Evolutionary conservation across 2,888 invertebrate genomes (phyloP), one percentile per base, ranked within the genome.

Genomic region (Tipula confusa): DNA sequence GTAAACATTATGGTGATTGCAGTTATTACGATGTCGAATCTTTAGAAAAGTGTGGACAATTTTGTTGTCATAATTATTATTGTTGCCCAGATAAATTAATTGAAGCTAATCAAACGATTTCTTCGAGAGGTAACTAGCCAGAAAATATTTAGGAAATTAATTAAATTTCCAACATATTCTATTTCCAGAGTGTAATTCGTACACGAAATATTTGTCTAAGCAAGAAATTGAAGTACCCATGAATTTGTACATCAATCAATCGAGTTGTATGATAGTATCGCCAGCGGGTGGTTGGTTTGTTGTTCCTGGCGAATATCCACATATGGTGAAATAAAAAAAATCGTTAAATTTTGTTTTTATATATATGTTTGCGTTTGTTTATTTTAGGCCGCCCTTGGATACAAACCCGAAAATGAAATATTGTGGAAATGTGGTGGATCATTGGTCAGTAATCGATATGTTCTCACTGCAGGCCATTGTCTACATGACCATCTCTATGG

Each of bases 371-470:
- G n/a, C n/a, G 18, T 9, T 64, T 2, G 0, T 3, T 2, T 9
- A 24, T 2, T 18, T 64, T 24, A 64, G 64, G 64, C 64, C 0
- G 64, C 64, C 24, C 4, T 64, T 24, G 64, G 64, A 7, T 64
- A 64, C 11, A 13, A 24, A 24, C 1, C 2, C 7, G 9, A 24
- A 11, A 24, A 1, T 9, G 24, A 29, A 3, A n/a, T n/a, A 29
- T 9, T 5, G 4, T 80, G 29, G 29, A 13, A 1, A 2, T 80
- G 80, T n/a, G 80, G 80, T 29, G 80, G 80, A 15, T 80, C 80
- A 6, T 80, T 80, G n/a, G 29, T 80, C 7, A 80, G 80, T 31
- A 29, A 80, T 80, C n/a, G 15, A 80, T 80, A 80, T 80, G 29
- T 80, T 7, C 15, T 80, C 13, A 80, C 80, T 2, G 80, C 80